Conservation (phyloP, 2,888 invertebrate species). For the Temnothorax ravouxi region DNA sequence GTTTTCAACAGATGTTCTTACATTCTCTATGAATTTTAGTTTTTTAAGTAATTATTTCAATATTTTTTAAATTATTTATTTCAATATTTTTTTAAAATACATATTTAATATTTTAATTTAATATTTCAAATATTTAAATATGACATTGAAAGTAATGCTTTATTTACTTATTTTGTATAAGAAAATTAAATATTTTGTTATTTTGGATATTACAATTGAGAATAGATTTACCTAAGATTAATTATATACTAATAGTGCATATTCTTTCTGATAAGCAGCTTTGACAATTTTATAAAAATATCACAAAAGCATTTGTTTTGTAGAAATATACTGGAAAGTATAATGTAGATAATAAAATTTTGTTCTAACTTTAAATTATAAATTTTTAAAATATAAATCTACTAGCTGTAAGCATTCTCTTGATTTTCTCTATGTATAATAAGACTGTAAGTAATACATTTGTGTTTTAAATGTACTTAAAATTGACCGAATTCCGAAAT, state of each 20-base stretch:
- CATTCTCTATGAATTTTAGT: neutral
- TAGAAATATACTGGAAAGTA: neutral
- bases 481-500: conserved; percentile 27
- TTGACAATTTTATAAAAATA: neutral
- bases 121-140: conserved; percentile 7
- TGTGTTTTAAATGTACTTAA: conserved; percentile 59
- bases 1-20: neutral
- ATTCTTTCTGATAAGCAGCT: neutral
- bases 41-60: neutral
- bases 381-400: neutral
- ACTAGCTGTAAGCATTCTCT: conserved; percentile 60
- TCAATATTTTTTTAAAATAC: neutral
- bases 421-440: conserved; percentile 71
- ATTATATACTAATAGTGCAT: neutral
- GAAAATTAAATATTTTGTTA: conserved; percentile 9
- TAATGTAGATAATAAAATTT: conserved; percentile 4
- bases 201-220: neutral
- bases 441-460: conserved; percentile 69
- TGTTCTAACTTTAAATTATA: conserved; percentile 1
- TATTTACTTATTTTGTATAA: neutral
- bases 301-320: neutral
- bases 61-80: neutral
- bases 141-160: neutral
- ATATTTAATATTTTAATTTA: neutral
- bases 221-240: neutral